Evolutionary conservation across 2,113 vertebrate genomes (phyloP), one percentile per base, ranked within the genome.

Genomic region (Synodontis membranacea): DNA sequence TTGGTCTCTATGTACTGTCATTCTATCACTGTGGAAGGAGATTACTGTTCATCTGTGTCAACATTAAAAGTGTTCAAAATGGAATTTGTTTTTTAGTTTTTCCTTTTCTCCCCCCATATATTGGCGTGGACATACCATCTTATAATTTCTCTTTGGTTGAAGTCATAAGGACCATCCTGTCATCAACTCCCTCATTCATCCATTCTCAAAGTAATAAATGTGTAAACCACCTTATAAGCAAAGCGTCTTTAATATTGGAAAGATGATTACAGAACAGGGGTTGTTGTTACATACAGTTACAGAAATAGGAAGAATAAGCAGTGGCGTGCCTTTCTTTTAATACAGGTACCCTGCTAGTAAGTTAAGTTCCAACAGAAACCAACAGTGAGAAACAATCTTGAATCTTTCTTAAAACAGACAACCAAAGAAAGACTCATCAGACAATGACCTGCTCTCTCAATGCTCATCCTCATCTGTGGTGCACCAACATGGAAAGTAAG

Each of bases 41-140:
- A 93, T 92, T 90, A 92, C 89, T 91, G 91, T 91, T 90, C 86
- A 91, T 89, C 90, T 92, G 88, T 93, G 91, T 93, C 93, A 88
- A 93, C 89, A 95, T 91, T 94, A 94, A 94, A 88, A 94, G 89
- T 94, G 91, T 94, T 93, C 88, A 91, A 90, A 92, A 90, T 91
- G 87, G 82, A 93, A 1, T 9, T 78, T 17, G 15, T 48, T 60
- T 83, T 82, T 80, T 81, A 68, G 50, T 83, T 86, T 68, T 86
- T 56, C 52, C 31, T 68, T 28, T 39, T 9, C 46, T 11, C 39
- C 39, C 37, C 11, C 7, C 42, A 50, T 74, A 82, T 50, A 28
- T 50, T 75, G 21, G n/a, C 54, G 11, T 60, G 54, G 6, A 21
- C 62, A 80, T 80, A 28, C 39, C 52, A 46, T 25, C 56, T 58